Conservation (phyloP, 2,113 vertebrate species). For the Morone chrysops region DNA sequence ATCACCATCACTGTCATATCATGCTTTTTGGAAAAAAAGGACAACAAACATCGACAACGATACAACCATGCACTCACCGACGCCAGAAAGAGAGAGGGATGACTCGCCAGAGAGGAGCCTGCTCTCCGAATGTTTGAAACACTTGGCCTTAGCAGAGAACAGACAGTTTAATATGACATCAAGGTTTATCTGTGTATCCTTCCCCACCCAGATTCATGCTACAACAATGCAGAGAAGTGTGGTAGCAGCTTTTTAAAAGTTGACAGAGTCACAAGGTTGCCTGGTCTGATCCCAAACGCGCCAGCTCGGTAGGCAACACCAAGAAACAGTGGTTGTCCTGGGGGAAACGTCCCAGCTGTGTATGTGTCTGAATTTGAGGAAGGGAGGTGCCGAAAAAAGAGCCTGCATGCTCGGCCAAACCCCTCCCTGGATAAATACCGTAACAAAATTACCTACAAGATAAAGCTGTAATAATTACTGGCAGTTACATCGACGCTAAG, state of each 20-base stretch:
- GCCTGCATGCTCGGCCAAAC: conserved; percentile 35
- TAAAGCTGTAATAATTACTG: conserved; percentile 38
- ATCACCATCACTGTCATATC: conserved; percentile 46
- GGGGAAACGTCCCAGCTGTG: conserved; percentile 13
- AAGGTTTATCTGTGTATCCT: conserved; percentile 23
- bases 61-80: conserved; percentile 72
- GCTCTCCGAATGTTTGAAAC: conserved; percentile 3
- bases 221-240: conserved; percentile 51
- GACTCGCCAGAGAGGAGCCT: conserved; percentile 11
- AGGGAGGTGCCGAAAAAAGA: conserved; percentile 25
- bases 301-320: not conserved
- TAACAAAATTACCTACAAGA: conserved; percentile 2
- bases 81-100: not conserved
- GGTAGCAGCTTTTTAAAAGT: conserved; percentile 45
- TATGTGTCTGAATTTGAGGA: conserved; percentile 7
- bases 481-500: conserved; percentile 29
- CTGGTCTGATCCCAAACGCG: conserved; percentile 7
- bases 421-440: not conserved
- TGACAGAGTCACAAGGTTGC: conserved; percentile 1
- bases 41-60: conserved; percentile 57
- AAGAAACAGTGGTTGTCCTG: conserved; percentile 21
- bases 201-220: conserved; percentile 56
- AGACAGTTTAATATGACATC: conserved; percentile 57
- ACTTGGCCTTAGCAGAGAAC: conserved; percentile 26
- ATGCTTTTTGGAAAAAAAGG: conserved; percentile 52